Evolutionary conservation across 2,888 invertebrate genomes (phyloP).

Genomic region (Caenorhabditis sp.): DNA sequence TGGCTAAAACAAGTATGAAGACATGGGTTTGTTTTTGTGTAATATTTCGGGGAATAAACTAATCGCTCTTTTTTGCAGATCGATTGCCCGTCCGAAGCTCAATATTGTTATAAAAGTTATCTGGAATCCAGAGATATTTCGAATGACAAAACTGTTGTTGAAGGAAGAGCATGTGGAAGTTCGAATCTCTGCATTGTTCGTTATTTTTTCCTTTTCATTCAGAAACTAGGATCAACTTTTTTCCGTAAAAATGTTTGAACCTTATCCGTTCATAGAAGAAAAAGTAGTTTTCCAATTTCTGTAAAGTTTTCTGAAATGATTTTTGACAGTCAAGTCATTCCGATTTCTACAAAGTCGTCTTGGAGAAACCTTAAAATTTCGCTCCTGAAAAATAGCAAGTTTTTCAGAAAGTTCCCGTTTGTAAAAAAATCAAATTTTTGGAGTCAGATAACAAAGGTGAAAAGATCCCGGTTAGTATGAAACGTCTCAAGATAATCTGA

Average conservation of each 20-base stretch:
- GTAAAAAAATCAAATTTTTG: too few relatives aligned
- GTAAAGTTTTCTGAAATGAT: too few relatives aligned
- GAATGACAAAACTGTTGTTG: slow-evolving; percentile 39
- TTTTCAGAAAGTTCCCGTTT: too few relatives aligned
- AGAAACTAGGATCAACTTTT: neutral
- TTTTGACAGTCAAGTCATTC: too few relatives aligned
- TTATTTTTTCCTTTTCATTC: neutral
- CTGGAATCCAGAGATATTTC: slow-evolving; percentile 41
- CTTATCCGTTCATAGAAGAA: too few relatives aligned
- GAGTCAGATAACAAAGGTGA: too few relatives aligned
- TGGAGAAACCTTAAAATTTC: too few relatives aligned
- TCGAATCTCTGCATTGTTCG: slow-evolving; percentile 45
- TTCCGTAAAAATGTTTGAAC: too few relatives aligned
- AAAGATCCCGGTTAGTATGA: neutral
- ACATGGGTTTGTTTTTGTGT: slow-evolving; percentile 29
- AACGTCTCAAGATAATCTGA: neutral
- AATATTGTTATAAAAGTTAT: slow-evolving; percentile 51
- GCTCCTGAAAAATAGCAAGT: too few relatives aligned
- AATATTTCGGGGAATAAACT: neutral
- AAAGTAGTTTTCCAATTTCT: too few relatives aligned
- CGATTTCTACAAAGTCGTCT: too few relatives aligned
- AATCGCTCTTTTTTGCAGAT: slow-evolving; percentile 29
- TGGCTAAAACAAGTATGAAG: slow-evolving; percentile 30
- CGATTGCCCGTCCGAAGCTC: slow-evolving; percentile 45
- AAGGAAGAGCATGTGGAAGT: slow-evolving; percentile 49